Evolutionary conservation across 2,797 vertebrate genomes (phyloP).

Genomic region (Lagocephalus sceleratus): DNA sequence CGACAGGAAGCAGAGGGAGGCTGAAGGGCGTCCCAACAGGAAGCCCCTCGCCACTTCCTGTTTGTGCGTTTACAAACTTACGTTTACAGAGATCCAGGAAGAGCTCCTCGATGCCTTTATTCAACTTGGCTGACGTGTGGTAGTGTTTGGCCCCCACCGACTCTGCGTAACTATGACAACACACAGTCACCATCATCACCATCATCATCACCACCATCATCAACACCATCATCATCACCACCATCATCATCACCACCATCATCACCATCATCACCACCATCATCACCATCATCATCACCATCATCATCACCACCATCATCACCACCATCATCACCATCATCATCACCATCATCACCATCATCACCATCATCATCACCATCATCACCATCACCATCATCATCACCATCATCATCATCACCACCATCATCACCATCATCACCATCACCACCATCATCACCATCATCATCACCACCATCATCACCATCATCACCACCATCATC

Average conservation of each 20-base stretch:
- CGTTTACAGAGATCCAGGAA: constrained; percentile 99
- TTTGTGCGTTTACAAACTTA: constrained; percentile 60
- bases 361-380: background rate
- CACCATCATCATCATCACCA: background rate
- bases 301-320: background rate
- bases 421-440: background rate
- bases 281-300: background rate
- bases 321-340: background rate
- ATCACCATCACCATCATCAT: too few relatives aligned
- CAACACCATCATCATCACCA: background rate
- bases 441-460: background rate
- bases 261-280: background rate
- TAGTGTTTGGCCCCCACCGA: constrained; percentile 98
- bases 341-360: background rate
- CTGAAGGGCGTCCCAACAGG: background rate
- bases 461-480: background rate
- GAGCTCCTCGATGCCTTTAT: constrained; percentile 98
- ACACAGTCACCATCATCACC: background rate
- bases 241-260: background rate
- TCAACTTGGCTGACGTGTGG: constrained; percentile 96
- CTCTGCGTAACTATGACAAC: constrained; percentile 84
- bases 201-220: background rate
- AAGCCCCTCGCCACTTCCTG: background rate
- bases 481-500: background rate
- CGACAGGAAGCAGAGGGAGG: background rate